Base-by-base conservation (phyloP, 2,888 invertebrate genomes). In the Cantharis nigra region DNA sequence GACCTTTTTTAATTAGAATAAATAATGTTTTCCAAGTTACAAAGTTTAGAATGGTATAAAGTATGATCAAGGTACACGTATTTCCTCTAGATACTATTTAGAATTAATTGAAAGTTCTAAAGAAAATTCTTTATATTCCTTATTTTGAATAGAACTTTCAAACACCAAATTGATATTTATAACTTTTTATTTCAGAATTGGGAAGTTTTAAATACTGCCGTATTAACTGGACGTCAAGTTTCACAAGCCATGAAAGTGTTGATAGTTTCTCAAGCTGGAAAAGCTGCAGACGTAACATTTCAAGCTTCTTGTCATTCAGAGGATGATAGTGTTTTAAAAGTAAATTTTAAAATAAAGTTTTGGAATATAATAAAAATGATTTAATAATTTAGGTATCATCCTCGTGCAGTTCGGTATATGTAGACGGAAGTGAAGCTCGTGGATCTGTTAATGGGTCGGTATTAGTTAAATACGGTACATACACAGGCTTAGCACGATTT, bases 321-420 rank as follows among this genome's bases (percentile, higher is more conserved):
- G 85, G 98, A 98, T 87, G 97, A 97, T 88, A 97, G 97, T 86
- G 97, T 98, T 28, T 92, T 98, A 76, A 98, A 98, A 94, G 98
- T 98, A 90, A 16, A n/a, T n/a, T 49, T 49, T 49, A 9, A 26
- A 63, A 28, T 70, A 20, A 26, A n/a, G 0, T 26, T 69, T 23
- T 16, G 18, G 33, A 49, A 69, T 64, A 33, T 16, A 63, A 64
- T 67, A 26, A 26, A 26, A 26, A 26, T 23, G 23, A 79, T 75
- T 71, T 77, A 73, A 81, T 78, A 78, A 85, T 85, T 67, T 88
- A 98, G 98, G 98, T 98, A 26, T 97, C 98, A 4, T 96, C 97
- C 9, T 97, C 97, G 4, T 98, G 98, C 89, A 97, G 97, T 83
- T 97, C 97, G 16, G 97, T 98, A 3, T 98, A 98, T 89, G 95